Evolutionary conservation across 2,888 invertebrate species (phyloP), one percentile per base, ranked within the genome.

Genomic region (Galerucella pusilla): DNA sequence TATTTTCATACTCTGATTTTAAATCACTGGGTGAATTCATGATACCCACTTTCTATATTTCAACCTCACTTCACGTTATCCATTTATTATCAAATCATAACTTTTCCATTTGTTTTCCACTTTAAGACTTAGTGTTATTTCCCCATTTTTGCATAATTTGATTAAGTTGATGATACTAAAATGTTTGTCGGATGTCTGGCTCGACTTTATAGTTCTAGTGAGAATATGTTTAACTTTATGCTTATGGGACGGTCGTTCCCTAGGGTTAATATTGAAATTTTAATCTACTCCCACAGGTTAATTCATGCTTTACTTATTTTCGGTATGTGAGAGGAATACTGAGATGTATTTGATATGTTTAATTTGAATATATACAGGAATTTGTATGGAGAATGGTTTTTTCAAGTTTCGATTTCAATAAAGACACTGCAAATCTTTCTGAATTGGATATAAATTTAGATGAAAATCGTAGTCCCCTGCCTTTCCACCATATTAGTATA

Each of bases 141-240:
- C 59, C 5, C 28, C 4, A 28, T 25, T 60, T 59, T 60, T 60
- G 59, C 59, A 60, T 60, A 60, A 60, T 60, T 60, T 60, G 28
- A 60, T 60, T 60, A 20, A 20, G 59, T 60, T 25, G 20, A 25
- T 60, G 20, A 60, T 11, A 9, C 28, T 60, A 7, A 52, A 52
- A 52, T n/a, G 59, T 60, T 60, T 60, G 59, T 60, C 25, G 25
- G 59, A 28, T 60, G 12, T 11, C 59, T 60, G 20, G 59, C 59
- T 25, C 59, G 25, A 60, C 20, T 60, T 60, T 20, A 60, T 60
- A 60, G 25, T 60, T 60, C 20, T 12, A 60, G 59, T 60, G 59
- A 60, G 28, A 60, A 60, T 60, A 60, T 28, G 59, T 60, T 25
- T 28, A 28, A 60, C 28, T 60, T 60, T 16, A 60, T 60, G 59